A percentile compares a stretch with the other conserved stretches of the same genome.
Evolutionary conservation across 2,113 vertebrate species (phyloP).

Genomic region (Donacobius atricapilla): DNA sequence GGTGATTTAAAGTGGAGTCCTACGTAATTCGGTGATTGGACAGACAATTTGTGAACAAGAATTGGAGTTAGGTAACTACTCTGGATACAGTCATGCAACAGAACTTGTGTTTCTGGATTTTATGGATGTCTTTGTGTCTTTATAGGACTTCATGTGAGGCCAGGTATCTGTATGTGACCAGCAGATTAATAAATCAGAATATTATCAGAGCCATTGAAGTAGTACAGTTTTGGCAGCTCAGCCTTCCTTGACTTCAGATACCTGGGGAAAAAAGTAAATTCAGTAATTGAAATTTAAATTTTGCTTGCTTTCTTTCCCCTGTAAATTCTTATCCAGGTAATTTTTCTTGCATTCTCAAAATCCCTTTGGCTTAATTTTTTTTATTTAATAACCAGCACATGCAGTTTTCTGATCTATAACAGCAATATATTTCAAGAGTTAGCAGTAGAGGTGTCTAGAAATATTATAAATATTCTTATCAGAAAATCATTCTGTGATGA

Average conservation of each 20-base stretch:
- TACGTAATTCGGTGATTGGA: fast-evolving
- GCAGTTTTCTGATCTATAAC: not conserved
- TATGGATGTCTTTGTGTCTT: not conserved
- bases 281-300: not conserved
- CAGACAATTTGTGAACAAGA: not conserved
- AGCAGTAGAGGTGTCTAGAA: not conserved
- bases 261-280: not conserved
- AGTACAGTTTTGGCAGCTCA: not conserved
- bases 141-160: not conserved
- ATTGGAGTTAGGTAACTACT: not conserved
- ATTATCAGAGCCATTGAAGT: not conserved
- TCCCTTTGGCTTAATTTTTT: not conserved
- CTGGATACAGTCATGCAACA: not conserved
- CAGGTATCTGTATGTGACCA: not conserved
- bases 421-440: not conserved
- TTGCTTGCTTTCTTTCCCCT: not conserved
- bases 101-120: not conserved
- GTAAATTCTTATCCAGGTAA: not conserved
- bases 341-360: not conserved
- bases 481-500: not conserved
- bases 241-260: not conserved
- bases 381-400: not conserved
- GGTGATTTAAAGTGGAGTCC: not conserved
- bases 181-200: not conserved
- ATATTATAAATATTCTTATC: not conserved